Evolutionary conservation across 1,140 invertebrate genomes (phyloP).

Genomic region (Pogonus chalceus): DNA sequence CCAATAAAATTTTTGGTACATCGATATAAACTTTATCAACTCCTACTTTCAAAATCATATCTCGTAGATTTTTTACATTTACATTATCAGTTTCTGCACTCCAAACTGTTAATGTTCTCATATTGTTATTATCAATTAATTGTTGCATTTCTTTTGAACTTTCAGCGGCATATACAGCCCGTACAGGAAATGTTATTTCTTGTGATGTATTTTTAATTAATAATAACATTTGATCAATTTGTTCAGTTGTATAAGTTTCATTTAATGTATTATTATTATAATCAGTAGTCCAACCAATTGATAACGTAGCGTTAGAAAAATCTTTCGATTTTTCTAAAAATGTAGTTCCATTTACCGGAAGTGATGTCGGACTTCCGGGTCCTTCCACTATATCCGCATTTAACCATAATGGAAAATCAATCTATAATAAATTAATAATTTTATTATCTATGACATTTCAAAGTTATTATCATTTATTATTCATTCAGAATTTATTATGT

Average conservation of each 20-base stretch:
- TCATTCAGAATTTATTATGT: no score
- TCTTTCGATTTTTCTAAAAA: constrained; percentile 48
- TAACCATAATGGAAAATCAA: constrained; percentile 69
- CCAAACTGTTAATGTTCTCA: constrained; percentile 63
- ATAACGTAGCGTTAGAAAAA: constrained; percentile 59
- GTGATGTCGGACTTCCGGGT: constrained; percentile 51
- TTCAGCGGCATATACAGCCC: constrained; percentile 59
- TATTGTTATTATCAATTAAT: constrained; percentile 39
- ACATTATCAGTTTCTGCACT: constrained; percentile 50
- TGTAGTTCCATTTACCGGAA: constrained; percentile 52
- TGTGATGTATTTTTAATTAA: constrained; percentile 43
- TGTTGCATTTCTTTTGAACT: constrained; percentile 43
- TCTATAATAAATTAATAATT: constrained; percentile 46
- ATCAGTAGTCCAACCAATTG: constrained; percentile 80
- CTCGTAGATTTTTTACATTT: constrained; percentile 44
- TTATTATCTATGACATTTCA: no score
- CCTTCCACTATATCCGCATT: constrained; percentile 81
- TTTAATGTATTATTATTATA: constrained; percentile 42
- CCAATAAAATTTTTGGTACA: constrained; percentile 46
- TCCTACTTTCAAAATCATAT: constrained; percentile 50
- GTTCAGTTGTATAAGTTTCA: constrained; percentile 52
- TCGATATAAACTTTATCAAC: constrained; percentile 58
- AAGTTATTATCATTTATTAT: no score
- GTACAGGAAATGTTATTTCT: constrained; percentile 71
- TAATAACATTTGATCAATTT: constrained; percentile 65